Base-by-base conservation (phyloP, 2,113 vertebrate species). In the Grantiella picta region DNA sequence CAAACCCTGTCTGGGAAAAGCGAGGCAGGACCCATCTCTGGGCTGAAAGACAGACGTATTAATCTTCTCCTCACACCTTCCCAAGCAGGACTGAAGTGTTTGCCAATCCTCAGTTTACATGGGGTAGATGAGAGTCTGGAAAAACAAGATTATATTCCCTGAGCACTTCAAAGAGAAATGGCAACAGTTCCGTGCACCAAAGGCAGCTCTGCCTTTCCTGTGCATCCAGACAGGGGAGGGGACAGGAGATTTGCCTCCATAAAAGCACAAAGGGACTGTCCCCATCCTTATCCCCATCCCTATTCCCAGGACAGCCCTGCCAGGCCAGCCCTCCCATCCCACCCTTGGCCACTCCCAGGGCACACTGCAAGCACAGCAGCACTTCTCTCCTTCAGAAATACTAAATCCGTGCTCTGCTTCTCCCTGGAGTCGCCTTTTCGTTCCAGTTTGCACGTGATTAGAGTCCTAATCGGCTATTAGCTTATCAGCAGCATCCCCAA, bases 61-160 rank as follows among this genome's bases (percentile, higher is more conserved):
- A 61, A 86, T 82, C 59, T 52, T 38, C 38, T 57, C 53, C 69
- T 89, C 76, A 57, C 50, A 40, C 64, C 25, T 84, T 93, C 56
- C 63, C 73, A 25, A 86, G 65, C 29, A 53, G 49, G 44, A 29
- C 13, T 75, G 65, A 82, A 81, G 64, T 33, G 25, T 87, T 89
- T 94, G 70, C 72, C 86, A 90, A 1, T n/a, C 12, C 25, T 82
- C 12, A 42, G 42, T 89, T 77, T 78, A 69, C 33, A n/a, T 2
- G 7, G 85, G 40, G 84, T 49, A 92, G 80, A 73, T 82, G 78
- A 89, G 77, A 68, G 80, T 28, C 91, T 96, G 96, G 70, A 72
- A 88, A 94, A 96, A 81, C 83, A 78, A 91, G 94, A 92, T 96
- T 92, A 68, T 59, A 31, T 87, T 93, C 65, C 49, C 60, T 38